Evolutionary conservation across 92 coral and sea anemone genomes (phyloP), one percentile per base, ranked within the genome.

Genomic region (Porites divaricata): DNA sequence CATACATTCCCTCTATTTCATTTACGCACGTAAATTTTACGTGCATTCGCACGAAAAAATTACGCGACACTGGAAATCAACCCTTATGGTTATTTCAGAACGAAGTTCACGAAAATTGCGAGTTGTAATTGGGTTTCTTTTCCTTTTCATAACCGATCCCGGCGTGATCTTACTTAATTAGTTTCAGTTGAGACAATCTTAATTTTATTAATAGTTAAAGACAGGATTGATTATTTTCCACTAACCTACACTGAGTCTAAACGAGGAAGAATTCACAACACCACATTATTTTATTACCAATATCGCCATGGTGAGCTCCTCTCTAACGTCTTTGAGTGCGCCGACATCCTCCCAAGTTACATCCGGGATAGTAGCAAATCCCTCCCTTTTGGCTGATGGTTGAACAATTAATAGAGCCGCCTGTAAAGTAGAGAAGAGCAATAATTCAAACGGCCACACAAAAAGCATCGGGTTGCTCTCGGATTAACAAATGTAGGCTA

Each of bases 361-460:
- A 76, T 86, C 99, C 24, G 99, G 99, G 66, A 97, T 94, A 11
- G 99, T 97, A 11, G 95, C 99, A 86, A 97, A 95, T 19, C 99
- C 99, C 80, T 97, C 99, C 21, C 99, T 85, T 73, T 97, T 97
- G 63, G 99, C 98, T 69, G 99, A 97, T 23, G 99, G 99, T 76
- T 97, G 99, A 6, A 95, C 98, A 25, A 85, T 75, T 19, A 85
- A 72, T 24, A 97, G 88, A 50, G 99, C 99, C 12, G 81, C 92
- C 99, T 97, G 51, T 6, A 17, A 24, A 35, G 63, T 21, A 20
- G 16, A 13, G 11, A 80, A 80, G 2, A 54, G 19, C 50, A 23
- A 15, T 7, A 10, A 20, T 15, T 9, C 17, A 20, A 9, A 62
- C 57, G 52, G 1, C 0, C 8, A 53, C 15, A 14, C 8, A 1